Percentiles rank a stretch among this genome's conserved stretches.
These are phyloP conservation scores for Odontomyia ornata DNA, from an alignment of 2,888 invertebrate species.

Conservation along the genomic window DNA sequence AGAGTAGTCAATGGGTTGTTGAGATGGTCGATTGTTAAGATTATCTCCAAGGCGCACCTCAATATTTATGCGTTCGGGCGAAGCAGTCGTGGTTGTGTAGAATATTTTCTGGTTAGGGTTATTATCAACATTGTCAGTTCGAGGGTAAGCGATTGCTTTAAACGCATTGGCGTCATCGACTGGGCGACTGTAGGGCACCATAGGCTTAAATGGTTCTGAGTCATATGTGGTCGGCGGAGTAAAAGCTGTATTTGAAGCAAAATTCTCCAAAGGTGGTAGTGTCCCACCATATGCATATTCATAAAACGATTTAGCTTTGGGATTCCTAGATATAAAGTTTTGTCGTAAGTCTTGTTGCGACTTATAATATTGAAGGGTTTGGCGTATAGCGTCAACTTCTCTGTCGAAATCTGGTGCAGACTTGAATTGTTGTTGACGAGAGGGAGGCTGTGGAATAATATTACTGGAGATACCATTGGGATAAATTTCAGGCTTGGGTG, in stretches of 20 bases:
- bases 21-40: neutral
- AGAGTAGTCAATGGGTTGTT: constrained; percentile 22
- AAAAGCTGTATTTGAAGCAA: constrained; percentile 57
- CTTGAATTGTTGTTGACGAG: constrained; percentile 44
- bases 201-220: constrained; percentile 71
- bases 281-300: constrained; percentile 78
- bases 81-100: constrained; percentile 65
- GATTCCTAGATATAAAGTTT: constrained; percentile 58
- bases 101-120: constrained; percentile 56
- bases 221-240: constrained; percentile 64
- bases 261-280: constrained; percentile 51
- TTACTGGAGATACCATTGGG: constrained; percentile 54
- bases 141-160: constrained; percentile 63
- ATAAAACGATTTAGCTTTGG: constrained; percentile 69
- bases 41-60: constrained; percentile 26
- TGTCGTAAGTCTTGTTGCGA: constrained; percentile 66
- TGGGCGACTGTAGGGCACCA: constrained; percentile 67
- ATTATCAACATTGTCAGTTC: constrained; percentile 65
- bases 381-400: constrained; percentile 73
- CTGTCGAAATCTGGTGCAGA: constrained; percentile 69
- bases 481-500: constrained; percentile 67
- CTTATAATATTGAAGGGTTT: constrained; percentile 72
- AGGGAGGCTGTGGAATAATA: constrained; percentile 39
- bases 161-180: constrained; percentile 61
- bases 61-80: neutral